These are phyloP conservation scores for Sipha maydis DNA, from an alignment of 2,888 invertebrate species.

Conservation along the genomic window DNA sequence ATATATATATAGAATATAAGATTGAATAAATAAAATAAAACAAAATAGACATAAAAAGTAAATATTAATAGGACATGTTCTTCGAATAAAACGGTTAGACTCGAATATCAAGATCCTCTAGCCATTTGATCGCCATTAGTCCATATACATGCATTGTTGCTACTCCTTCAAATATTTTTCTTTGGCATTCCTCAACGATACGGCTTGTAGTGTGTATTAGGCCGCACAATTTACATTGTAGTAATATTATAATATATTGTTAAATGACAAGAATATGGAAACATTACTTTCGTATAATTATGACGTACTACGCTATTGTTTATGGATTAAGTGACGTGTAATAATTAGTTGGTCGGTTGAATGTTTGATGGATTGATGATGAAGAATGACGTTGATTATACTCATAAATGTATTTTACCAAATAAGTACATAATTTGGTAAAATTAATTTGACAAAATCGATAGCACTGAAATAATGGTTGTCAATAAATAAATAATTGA, in stretches of 20 bases:
- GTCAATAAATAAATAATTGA: background rate
- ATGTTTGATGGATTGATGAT: constrained; percentile 22
- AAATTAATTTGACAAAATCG: background rate
- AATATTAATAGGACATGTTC: too few relatives aligned
- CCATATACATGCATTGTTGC: too few relatives aligned
- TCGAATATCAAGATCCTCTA: too few relatives aligned
- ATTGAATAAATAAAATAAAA: too few relatives aligned
- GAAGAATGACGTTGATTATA: constrained; percentile 23
- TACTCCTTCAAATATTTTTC: too few relatives aligned
- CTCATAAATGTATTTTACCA: background rate
- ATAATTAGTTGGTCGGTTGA: constrained; percentile 15
- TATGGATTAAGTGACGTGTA: constrained; percentile 36
- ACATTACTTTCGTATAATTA: background rate
- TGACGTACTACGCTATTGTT: constrained; percentile 1
- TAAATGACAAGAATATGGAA: background rate
- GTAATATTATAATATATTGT: background rate
- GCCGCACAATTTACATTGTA: too few relatives aligned
- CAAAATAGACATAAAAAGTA: too few relatives aligned
- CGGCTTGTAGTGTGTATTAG: too few relatives aligned
- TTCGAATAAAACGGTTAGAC: too few relatives aligned
- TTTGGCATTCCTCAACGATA: too few relatives aligned
- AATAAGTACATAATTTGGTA: background rate
- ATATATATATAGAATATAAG: too few relatives aligned
- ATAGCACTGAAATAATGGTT: background rate
- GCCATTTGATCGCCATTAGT: too few relatives aligned